Evolutionary conservation across 2,797 vertebrate species (phyloP), one percentile per base, ranked within the genome.

Genomic region (Phyllotis vaccarum): DNA sequence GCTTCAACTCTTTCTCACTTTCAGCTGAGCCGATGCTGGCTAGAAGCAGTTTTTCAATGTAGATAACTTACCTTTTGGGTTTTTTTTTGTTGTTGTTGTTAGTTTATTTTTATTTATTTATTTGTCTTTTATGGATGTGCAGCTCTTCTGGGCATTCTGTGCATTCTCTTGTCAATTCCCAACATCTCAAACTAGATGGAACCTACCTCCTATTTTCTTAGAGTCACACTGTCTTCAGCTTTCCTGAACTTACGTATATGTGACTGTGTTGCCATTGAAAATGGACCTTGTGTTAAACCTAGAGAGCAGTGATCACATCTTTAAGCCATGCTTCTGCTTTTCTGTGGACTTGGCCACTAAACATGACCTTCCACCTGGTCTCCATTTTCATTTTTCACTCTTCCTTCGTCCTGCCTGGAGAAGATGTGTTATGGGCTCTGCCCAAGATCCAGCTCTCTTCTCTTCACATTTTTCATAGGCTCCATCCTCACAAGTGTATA

Each of bases 11-110:
- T 90, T 92, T 11, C 89, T 40, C 22, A 70, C 31, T 82, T 85
- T 91, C 52, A 74, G 60, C 40, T 89, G 58, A 64, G 27, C 56
- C 52, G 17, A 46, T 31, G 75, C 10, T 58, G 72, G 6, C 75
- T 96, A 64, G 66, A 81, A 90, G 88, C 52, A 70, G 40, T n/a
- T 87, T 95, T 88, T 22, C 86, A 70, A 62, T 54, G 37, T 24
- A 82, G 76, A 92, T 86, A 40, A 75, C 60, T 91, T 92, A 27
- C 2, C 34, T 75, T 94, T 85, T 86, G 74, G n/a, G 2, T 92
- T 43, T 43, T 40, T 29, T 1, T 17, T 5, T 49, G 9, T 49
- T n/a, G n/a, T n/a, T n/a, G n/a, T 49, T 49, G 46, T 49, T 49
- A n/a, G n/a, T 49, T 49, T 5, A 49, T 49, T 49, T 49, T 49